Percentiles rank a stretch among this genome's conserved stretches.
phyloP scores from a whole-genome alignment of 2,888 invertebrate genomes.

The Drosophila fulvimacula region DNA sequence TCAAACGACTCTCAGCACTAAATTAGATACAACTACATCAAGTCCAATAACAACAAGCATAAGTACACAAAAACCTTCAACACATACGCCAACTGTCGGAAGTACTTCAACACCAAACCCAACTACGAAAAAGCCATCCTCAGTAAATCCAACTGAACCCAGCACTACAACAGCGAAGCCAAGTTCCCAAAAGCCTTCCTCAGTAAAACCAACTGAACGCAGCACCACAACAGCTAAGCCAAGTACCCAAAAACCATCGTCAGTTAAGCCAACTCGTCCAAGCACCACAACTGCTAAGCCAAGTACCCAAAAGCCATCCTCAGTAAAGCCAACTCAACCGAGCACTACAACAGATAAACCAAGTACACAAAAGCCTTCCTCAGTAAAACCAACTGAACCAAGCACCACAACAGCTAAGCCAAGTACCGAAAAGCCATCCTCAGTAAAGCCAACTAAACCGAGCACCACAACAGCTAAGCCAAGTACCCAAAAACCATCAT shows the following conservation, averaged over 20 bases:
- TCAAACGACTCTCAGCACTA: neutral
- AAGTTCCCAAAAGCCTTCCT: neutral
- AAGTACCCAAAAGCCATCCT: neutral
- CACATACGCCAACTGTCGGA: neutral
- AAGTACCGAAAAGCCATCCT: neutral
- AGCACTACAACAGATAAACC: neutral
- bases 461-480: conserved; percentile 1
- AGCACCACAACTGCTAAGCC: neutral
- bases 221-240: neutral
- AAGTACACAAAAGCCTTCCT: neutral
- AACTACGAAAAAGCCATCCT: neutral
- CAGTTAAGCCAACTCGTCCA: neutral
- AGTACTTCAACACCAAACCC: neutral
- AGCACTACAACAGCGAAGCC: neutral
- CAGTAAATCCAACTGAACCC: neutral
- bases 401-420: conserved; percentile 3
- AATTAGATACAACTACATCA: neutral
- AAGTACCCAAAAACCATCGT: neutral
- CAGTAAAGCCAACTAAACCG: neutral
- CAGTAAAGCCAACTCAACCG: neutral
- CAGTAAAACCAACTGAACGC: conserved; percentile 1
- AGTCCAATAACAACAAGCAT: neutral
- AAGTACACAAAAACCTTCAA: neutral
- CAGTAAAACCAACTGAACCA: neutral
- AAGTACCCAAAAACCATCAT: neutral